Evolutionary conservation across 2,888 invertebrate species (phyloP).

Genomic region (Drosophila limbata): DNA sequence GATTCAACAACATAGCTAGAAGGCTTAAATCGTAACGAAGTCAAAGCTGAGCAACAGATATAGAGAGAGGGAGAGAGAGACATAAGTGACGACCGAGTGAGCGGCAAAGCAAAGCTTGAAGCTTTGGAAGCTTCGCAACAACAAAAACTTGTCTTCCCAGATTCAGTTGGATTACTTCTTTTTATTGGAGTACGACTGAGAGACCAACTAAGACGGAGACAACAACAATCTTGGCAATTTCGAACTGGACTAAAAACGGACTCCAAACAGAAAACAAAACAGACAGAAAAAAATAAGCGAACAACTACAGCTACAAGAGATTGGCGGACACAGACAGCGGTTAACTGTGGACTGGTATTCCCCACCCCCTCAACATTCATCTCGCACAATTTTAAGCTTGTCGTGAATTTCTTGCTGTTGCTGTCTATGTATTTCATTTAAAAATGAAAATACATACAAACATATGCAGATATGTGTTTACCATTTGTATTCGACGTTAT

Average conservation of each 20-base stretch:
- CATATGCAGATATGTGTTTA: slow-evolving; percentile 37
- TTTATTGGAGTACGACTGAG: slow-evolving; percentile 60
- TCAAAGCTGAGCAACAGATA: slow-evolving; percentile 32
- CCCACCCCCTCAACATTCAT: slow-evolving; percentile 34
- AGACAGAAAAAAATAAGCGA: slow-evolving; percentile 33
- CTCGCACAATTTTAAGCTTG: slow-evolving; percentile 40
- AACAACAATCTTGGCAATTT: slow-evolving; percentile 66
- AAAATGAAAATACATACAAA: slow-evolving; percentile 60
- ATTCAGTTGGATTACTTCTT: slow-evolving; percentile 73
- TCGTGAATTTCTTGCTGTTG: slow-evolving; percentile 53
- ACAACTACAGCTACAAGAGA: slow-evolving; percentile 29
- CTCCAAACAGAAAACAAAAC: slow-evolving; percentile 58
- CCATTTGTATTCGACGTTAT: slow-evolving; percentile 51
- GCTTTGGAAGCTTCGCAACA: slow-evolving; percentile 44
- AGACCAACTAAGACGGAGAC: slow-evolving; percentile 32
- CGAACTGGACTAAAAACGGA: slow-evolving; percentile 78
- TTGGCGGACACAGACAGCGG: slow-evolving; percentile 32
- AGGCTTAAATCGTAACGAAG: slow-evolving; percentile 43
- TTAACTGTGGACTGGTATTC: slow-evolving; percentile 70
- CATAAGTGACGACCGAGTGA: slow-evolving; percentile 30
- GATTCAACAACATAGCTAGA: slow-evolving; percentile 59
- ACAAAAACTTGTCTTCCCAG: slow-evolving; percentile 81
- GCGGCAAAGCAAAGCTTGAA: slow-evolving; percentile 41
- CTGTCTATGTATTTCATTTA: slow-evolving; percentile 53
- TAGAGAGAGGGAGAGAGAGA: background rate